Percentiles rank a stretch among this genome's conserved stretches.
Conservation (phyloP, 2,888 invertebrate species). For the Hemithea aestivaria region DNA sequence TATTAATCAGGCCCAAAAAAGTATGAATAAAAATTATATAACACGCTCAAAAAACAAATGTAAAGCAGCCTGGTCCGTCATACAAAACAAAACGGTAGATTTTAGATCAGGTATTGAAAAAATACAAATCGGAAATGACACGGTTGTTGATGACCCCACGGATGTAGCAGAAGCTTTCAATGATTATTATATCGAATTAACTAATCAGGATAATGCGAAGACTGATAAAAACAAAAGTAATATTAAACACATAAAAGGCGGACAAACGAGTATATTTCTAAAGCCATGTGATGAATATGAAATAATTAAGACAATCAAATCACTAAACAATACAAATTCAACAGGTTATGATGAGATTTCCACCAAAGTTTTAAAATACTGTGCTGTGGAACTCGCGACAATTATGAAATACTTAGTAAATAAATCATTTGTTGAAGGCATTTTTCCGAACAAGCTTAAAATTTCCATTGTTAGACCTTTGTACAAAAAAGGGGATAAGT, state of each 20-base stretch:
- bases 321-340: conserved; percentile 7
- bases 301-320: conserved; percentile 4
- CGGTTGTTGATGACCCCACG: not conserved
- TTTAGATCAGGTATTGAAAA: not conserved
- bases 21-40: not conserved
- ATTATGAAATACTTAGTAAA: not conserved
- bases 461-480: not conserved
- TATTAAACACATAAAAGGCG: not conserved
- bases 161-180: not conserved
- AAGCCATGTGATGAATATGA: conserved; percentile 1
- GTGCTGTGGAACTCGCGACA: not conserved
- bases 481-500: not conserved
- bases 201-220: not conserved
- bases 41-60: not conserved
- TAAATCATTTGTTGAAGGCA: not conserved
- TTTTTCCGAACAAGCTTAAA: not conserved
- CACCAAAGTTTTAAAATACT: conserved; percentile 5
- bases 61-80: not conserved
- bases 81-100: not conserved
- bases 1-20: conserved; percentile 1
- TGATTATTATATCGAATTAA: not conserved
- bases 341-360: conserved; percentile 8
- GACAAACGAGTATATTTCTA: no score
- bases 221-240: no score
- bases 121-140: not conserved